Percentiles rank a stretch among this genome's conserved stretches.
Conservation (phyloP, 1,140 invertebrate genomes). For the Diorhabda sublineata region DNA sequence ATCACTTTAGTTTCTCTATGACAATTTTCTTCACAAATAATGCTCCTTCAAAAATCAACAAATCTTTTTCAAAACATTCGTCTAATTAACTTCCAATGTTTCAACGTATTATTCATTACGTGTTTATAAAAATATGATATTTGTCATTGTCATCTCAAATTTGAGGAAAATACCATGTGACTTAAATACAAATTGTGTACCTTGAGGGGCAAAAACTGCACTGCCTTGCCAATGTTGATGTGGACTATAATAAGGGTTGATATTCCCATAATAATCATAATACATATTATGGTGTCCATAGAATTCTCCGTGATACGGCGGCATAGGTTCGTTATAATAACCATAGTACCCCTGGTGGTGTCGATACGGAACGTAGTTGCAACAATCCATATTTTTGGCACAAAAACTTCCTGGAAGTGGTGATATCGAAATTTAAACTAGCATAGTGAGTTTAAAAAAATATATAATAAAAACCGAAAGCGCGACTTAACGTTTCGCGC, state of each 20-base stretch:
- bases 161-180: no score
- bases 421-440: not conserved
- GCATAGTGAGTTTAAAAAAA: not conserved
- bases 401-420: constrained; percentile 3
- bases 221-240: constrained; percentile 15
- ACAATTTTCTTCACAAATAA: no score
- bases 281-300: constrained; percentile 20
- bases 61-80: no score
- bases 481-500: constrained; percentile 10
- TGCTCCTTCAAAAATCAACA: no score
- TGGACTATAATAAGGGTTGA: constrained; percentile 9
- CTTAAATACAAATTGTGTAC: constrained; percentile 2
- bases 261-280: constrained; percentile 17
- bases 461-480: no score
- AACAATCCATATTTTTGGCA: constrained; percentile 19
- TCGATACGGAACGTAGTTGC: constrained; percentile 18
- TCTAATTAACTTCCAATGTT: no score
- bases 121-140: not conserved
- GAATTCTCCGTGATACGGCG: constrained; percentile 17
- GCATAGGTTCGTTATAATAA: constrained; percentile 16
- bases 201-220: constrained; percentile 12
- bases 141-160: no score
- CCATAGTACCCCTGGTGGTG: constrained; percentile 16
- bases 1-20: no score
- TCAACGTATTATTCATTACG: not conserved